Evolutionary conservation across 2,113 vertebrate species (phyloP).

Genomic region (Protomyctophum bolini): DNA sequence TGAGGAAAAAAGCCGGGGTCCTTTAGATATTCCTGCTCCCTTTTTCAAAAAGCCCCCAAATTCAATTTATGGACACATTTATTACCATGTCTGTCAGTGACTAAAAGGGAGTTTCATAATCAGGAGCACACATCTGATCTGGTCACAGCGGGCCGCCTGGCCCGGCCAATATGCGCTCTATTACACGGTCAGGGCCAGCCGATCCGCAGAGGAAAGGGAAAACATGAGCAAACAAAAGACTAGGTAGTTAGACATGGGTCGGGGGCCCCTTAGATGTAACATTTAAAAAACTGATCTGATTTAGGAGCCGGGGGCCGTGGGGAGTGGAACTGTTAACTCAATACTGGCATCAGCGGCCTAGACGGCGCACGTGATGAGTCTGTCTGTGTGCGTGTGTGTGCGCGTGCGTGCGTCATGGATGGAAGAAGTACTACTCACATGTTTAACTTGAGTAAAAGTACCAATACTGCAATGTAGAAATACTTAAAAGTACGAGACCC

Average conservation of each 20-base stretch:
- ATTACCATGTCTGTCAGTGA: constrained; percentile 98
- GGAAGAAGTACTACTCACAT: too few relatives aligned
- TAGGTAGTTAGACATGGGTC: constrained; percentile 72
- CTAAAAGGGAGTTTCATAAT: constrained; percentile 92
- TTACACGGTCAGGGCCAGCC: constrained; percentile 74
- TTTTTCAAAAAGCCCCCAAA: constrained; percentile 91
- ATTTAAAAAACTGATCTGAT: constrained; percentile 68
- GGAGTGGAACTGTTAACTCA: constrained; percentile 67
- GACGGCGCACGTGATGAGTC: constrained; percentile 50
- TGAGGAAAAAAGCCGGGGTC: constrained; percentile 79
- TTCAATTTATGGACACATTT: constrained; percentile 99
- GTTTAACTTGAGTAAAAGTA: too few relatives aligned
- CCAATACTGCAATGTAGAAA: too few relatives aligned
- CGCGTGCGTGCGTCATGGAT: too few relatives aligned
- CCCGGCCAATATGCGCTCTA: constrained; percentile 78
- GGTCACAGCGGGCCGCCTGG: constrained; percentile 73
- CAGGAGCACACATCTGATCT: constrained; percentile 88
- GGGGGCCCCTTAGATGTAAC: constrained; percentile 66
- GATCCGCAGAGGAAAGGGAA: constrained; percentile 72
- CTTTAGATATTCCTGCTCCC: constrained; percentile 94
- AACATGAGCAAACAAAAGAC: constrained; percentile 78
- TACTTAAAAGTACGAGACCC: too few relatives aligned
- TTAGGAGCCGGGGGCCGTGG: constrained; percentile 58
- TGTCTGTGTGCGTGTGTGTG: too few relatives aligned
- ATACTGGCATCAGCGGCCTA: constrained; percentile 48